These are phyloP conservation scores for Mesoligia furuncula DNA, from an alignment of 2,888 invertebrate genomes.

Conservation along the genomic window DNA sequence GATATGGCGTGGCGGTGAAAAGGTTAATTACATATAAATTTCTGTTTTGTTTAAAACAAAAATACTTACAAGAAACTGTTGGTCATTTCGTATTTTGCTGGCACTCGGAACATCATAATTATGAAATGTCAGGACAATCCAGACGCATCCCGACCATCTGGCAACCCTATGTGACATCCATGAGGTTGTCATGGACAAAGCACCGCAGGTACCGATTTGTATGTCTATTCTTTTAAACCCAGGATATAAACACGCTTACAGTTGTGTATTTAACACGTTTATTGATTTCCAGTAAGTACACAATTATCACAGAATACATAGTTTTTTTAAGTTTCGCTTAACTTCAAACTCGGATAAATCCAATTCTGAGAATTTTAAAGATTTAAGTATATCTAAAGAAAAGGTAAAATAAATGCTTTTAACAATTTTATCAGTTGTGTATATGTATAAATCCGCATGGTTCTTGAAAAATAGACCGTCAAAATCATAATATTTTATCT, in stretches of 20 bases:
- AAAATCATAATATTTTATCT: no score
- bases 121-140: not conserved
- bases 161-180: not conserved
- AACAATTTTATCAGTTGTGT: no score
- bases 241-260: not conserved
- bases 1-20: no score
- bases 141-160: not conserved
- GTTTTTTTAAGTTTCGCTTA: conserved; percentile 1
- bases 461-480: no score
- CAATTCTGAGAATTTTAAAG: no score
- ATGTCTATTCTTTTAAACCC: no score
- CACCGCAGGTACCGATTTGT: not conserved
- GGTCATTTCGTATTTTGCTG: not conserved
- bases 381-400: no score
- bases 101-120: not conserved
- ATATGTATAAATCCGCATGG: no score
- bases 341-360: no score
- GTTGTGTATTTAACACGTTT: conserved; percentile 21
- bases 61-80: no score
- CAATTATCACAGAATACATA: conserved; percentile 60
- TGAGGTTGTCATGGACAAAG: not conserved
- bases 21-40: no score
- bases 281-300: conserved; percentile 52
- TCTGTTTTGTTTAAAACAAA: not conserved
- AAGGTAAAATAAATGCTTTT: no score